Percentiles rank a stretch among this genome's conserved stretches.
Evolutionary conservation across 2,113 vertebrate genomes (phyloP).

Genomic region (Cephalopholis sonnerati): DNA sequence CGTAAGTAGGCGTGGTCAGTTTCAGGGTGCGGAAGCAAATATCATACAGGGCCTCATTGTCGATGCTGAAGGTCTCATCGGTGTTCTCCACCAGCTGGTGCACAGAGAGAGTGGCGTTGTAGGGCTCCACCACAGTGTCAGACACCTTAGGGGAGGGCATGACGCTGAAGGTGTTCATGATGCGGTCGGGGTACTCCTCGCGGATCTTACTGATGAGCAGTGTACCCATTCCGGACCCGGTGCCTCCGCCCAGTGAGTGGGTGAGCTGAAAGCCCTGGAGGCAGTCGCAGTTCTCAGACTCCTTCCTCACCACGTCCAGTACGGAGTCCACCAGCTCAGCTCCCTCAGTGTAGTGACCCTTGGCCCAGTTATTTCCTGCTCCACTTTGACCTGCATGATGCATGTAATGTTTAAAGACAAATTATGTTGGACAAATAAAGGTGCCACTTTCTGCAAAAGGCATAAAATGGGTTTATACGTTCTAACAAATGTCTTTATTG

Average conservation of each 20-base stretch:
- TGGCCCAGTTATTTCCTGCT: conserved; percentile 87
- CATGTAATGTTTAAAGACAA: conserved; percentile 28
- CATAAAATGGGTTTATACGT: background rate
- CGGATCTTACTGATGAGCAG: conserved; percentile 95
- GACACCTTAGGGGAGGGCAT: conserved; percentile 95
- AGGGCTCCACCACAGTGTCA: conserved; percentile 97
- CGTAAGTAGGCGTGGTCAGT: conserved; percentile 95
- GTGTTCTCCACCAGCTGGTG: conserved; percentile 98
- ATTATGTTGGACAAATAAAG: conserved; percentile 3
- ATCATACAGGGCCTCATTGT: conserved; percentile 97
- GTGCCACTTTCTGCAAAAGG: background rate
- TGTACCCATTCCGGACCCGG: conserved; percentile 93
- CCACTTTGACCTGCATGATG: conserved; percentile 83
- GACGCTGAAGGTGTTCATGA: conserved; percentile 97
- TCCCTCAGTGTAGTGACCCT: conserved; percentile 87
- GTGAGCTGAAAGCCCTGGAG: conserved; percentile 95
- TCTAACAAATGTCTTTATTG: background rate
- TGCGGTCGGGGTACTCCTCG: conserved; percentile 93
- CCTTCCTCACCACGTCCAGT: conserved; percentile 85
- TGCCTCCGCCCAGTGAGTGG: conserved; percentile 92
- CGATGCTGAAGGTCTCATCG: conserved; percentile 97
- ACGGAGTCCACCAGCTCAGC: conserved; percentile 86
- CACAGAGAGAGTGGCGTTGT: conserved; percentile 94
- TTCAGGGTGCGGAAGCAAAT: conserved; percentile 98
- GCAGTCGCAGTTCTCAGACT: conserved; percentile 92